phyloP scores from a whole-genome alignment of 2,888 invertebrate species.

The Labia minor region DNA sequence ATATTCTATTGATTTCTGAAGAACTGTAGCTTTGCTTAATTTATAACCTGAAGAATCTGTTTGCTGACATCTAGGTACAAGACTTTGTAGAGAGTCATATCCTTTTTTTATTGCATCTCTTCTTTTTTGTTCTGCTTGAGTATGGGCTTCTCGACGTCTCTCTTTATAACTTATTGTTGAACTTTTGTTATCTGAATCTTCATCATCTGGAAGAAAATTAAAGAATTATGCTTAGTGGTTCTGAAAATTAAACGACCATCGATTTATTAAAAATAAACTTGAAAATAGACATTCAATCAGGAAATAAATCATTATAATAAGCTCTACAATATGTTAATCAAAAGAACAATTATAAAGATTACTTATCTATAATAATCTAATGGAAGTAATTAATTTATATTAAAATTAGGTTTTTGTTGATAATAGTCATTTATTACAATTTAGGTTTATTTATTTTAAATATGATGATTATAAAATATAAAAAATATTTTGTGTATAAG shows the following conservation, averaged over 20 bases:
- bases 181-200: constrained; percentile 45
- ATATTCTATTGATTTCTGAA: constrained; percentile 90
- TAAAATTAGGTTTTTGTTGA: too few relatives aligned
- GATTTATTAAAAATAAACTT: constrained; percentile 18
- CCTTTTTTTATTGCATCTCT: constrained; percentile 96
- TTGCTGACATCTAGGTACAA: constrained; percentile 90
- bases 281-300: background rate
- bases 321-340: too few relatives aligned
- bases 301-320: too few relatives aligned
- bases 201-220: constrained; percentile 42
- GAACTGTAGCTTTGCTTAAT: constrained; percentile 87
- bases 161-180: constrained; percentile 81
- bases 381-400: too few relatives aligned
- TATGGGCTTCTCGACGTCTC: constrained; percentile 85
- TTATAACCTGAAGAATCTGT: constrained; percentile 87
- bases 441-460: too few relatives aligned
- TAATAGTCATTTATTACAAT: too few relatives aligned
- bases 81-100: constrained; percentile 82
- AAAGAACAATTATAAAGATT: too few relatives aligned
- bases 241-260: too few relatives aligned
- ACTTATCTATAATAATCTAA: too few relatives aligned
- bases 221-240: constrained; percentile 13
- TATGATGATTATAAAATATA: too few relatives aligned
- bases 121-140: constrained; percentile 91
- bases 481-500: too few relatives aligned